phyloP scores from a whole-genome alignment of 2,888 invertebrate genomes.

The Netelia melanura region DNA sequence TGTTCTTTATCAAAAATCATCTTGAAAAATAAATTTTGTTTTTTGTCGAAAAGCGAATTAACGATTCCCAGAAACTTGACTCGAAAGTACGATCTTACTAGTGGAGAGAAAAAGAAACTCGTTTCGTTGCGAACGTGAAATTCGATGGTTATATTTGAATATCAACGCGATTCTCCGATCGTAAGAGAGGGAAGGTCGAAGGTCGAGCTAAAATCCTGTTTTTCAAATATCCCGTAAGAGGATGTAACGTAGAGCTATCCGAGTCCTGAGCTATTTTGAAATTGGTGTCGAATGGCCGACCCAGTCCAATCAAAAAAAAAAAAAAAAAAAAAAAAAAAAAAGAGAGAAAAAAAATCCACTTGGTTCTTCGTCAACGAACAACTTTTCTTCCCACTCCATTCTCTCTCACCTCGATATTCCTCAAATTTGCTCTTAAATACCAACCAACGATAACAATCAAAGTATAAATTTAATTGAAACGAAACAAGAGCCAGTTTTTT shows the following conservation, averaged over 20 bases:
- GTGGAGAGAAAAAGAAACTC: constrained; percentile 38
- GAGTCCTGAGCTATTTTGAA: background rate
- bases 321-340: no score
- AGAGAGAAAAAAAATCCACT: no score
- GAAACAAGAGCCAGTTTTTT: no score
- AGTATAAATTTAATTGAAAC: no score
- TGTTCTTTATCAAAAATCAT: background rate
- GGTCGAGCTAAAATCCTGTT: constrained; percentile 37
- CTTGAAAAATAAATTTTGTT: background rate
- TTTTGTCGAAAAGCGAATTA: background rate
- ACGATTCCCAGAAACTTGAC: background rate
- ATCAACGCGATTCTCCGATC: constrained; percentile 26
- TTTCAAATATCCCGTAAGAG: constrained; percentile 5
- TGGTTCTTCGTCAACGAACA: no score
- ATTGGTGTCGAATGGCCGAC: background rate
- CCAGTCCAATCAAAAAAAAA: no score
- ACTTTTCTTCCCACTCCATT: no score
- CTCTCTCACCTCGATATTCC: no score
- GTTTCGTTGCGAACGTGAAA: constrained; percentile 50
- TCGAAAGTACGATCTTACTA: background rate
- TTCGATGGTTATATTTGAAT: constrained; percentile 59
- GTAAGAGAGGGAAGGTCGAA: background rate
- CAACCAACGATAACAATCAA: no score
- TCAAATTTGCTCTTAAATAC: no score
- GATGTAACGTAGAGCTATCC: background rate